phyloP scores from a whole-genome alignment of 1,140 invertebrate species.

The Elysia chlorotica region DNA sequence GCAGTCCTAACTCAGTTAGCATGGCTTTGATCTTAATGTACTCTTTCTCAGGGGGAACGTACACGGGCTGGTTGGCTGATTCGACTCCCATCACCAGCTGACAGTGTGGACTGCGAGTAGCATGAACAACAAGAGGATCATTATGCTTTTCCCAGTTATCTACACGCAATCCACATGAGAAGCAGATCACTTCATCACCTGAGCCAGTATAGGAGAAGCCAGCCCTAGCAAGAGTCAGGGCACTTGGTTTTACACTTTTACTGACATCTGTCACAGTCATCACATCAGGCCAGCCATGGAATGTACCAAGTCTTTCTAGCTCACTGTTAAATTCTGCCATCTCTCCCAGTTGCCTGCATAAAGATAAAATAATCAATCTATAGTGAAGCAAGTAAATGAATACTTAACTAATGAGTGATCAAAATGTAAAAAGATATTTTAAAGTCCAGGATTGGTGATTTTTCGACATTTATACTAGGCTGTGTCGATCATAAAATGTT shows the following conservation, averaged over 20 bases:
- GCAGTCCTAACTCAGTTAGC: background rate
- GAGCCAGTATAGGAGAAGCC: constrained; percentile 18
- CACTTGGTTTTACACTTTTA: constrained; percentile 7
- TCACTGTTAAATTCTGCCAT: background rate
- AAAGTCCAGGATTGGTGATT: too few species aligned
- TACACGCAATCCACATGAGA: constrained; percentile 5
- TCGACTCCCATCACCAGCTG: background rate
- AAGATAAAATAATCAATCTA: too few species aligned
- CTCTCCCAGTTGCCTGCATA: too few species aligned
- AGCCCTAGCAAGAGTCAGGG: constrained; percentile 1
- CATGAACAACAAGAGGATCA: constrained; percentile 12
- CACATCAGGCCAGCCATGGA: constrained; percentile 7
- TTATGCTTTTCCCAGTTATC: constrained; percentile 16
- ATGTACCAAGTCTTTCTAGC: constrained; percentile 11
- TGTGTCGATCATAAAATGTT: too few species aligned
- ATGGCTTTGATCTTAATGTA: background rate
- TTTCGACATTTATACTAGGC: too few species aligned
- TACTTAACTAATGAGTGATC: too few species aligned
- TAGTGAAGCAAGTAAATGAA: too few species aligned
- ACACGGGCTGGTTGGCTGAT: background rate
- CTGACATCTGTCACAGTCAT: constrained; percentile 2
- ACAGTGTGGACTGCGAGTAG: constrained; percentile 17
- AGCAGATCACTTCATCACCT: constrained; percentile 9
- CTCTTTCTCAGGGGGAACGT: background rate
- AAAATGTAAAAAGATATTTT: too few species aligned